A percentile compares a stretch with the other conserved stretches of the same genome.
Conservation (phyloP, 2,113 vertebrate species). For the human region DNA sequence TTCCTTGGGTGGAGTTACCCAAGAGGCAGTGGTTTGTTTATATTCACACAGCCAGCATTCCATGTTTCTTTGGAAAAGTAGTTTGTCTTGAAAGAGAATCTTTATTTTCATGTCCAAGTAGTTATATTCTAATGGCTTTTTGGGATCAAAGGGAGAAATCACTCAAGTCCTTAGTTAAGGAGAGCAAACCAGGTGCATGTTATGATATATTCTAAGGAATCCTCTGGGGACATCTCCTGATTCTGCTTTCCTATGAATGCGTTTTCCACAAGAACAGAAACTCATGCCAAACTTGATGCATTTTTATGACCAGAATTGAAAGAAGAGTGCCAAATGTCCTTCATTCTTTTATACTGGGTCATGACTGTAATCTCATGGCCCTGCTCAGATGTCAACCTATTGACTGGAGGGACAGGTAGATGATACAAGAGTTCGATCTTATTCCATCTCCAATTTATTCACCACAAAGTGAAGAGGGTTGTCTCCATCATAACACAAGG, state of each 20-base stretch:
- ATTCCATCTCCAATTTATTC: constrained; percentile 73
- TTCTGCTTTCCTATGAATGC: constrained; percentile 47
- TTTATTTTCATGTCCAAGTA: constrained; percentile 23
- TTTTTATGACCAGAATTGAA: constrained; percentile 77
- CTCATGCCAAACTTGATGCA: constrained; percentile 75
- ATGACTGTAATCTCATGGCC: constrained; percentile 75
- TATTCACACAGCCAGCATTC: neutral
- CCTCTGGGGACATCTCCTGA: constrained; percentile 12
- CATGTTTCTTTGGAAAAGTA: neutral
- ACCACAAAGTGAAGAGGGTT: constrained; percentile 58
- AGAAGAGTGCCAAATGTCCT: constrained; percentile 74
- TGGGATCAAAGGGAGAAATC: constrained; percentile 17
- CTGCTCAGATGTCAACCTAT: constrained; percentile 69
- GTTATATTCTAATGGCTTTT: neutral
- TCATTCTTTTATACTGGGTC: constrained; percentile 71
- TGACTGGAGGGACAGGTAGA: constrained; percentile 71
- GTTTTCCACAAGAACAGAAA: constrained; percentile 70
- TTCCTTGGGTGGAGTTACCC: neutral
- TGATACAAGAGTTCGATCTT: constrained; percentile 71
- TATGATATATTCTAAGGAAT: constrained; percentile 24
- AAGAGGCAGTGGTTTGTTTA: neutral
- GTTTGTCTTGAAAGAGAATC: constrained; percentile 34
- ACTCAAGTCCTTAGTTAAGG: neutral
- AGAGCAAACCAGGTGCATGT: neutral
- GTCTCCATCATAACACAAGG: constrained; percentile 43